Evolutionary conservation across 1,140 invertebrate genomes (phyloP), one percentile per base, ranked within the genome.

Genomic region (Oedothorax gibbosus): DNA sequence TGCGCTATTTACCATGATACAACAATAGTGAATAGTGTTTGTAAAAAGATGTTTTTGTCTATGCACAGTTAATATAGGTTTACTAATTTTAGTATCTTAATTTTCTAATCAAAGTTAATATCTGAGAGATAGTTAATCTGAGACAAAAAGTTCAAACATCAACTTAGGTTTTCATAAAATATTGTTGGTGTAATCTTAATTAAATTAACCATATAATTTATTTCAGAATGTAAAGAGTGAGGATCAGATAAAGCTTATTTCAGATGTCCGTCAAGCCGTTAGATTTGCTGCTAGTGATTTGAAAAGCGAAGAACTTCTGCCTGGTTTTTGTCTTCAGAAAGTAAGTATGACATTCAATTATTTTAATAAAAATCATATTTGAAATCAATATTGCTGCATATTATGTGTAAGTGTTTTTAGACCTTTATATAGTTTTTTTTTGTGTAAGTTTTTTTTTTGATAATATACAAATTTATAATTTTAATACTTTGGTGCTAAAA

Each of bases 261-360:
- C 93, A 10, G 97, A 98, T 89, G 94, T 99, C 68, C 92, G 97
- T 68, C 96, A 97, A 91, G 96, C 97, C 51, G 94, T 99, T 12
- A 92, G 95, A 64, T 97, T 95, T 91, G 97, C 96, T 60, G 93
- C 95, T 7, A 95, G 95, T 64, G 97, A 99, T 89, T 91, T 97
- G 53, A 96, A 96, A 89, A 94, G 93, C 0, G 92, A 94, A 68
- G 93, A 94, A 87, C 89, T 94, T 21, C 90, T 99, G 76, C 97
- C 97, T 69, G 98, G 98, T n/a, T 98, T 99, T 89, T 98, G 96
- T 90, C 90, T 98, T 86, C 95, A 96, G 0, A 99, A 99, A 91
- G 91, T 91, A 87, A 75, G 57, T 82, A 35, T 35, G 35, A 35
- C 2, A 35, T 35, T 35, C 5, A 35, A 35, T 35, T 35, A 53